These are phyloP conservation scores for Sialis lutaria DNA, from an alignment of 2,888 invertebrate genomes.

Conservation along the genomic window DNA sequence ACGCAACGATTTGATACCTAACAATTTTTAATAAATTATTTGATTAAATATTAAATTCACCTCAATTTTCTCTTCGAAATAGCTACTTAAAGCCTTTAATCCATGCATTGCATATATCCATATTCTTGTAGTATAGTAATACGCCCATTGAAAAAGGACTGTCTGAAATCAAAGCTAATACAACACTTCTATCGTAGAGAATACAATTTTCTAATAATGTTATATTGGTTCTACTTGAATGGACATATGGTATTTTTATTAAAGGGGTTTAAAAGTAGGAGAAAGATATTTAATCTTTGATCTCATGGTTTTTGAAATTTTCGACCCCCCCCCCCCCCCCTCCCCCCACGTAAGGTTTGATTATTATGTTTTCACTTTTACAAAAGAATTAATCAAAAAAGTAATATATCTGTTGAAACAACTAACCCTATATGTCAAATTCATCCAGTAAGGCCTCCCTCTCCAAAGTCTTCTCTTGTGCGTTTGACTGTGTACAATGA, in stretches of 20 bases:
- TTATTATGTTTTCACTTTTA: too few species aligned
- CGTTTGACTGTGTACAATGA: neutral
- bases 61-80: slow-evolving; percentile 11
- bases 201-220: too few species aligned
- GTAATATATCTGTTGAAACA: neutral
- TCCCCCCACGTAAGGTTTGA: too few species aligned
- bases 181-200: too few species aligned
- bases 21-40: neutral
- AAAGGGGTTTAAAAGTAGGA: too few species aligned
- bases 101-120: slow-evolving; percentile 18
- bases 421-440: neutral
- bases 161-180: slow-evolving; percentile 13
- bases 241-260: too few species aligned
- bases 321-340: too few species aligned
- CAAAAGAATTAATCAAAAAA: neutral
- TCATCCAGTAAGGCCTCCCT: neutral
- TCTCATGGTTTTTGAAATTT: too few species aligned
- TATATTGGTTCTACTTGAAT: too few species aligned
- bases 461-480: neutral
- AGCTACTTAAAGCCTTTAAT: slow-evolving; percentile 11
- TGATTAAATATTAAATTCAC: slow-evolving; percentile 9
- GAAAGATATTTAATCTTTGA: too few species aligned
- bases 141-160: slow-evolving; percentile 19
- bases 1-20: too few species aligned
- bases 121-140: slow-evolving; percentile 17